Conservation (phyloP, 2,888 invertebrate species). For the Pachymerium ferrugineum region DNA sequence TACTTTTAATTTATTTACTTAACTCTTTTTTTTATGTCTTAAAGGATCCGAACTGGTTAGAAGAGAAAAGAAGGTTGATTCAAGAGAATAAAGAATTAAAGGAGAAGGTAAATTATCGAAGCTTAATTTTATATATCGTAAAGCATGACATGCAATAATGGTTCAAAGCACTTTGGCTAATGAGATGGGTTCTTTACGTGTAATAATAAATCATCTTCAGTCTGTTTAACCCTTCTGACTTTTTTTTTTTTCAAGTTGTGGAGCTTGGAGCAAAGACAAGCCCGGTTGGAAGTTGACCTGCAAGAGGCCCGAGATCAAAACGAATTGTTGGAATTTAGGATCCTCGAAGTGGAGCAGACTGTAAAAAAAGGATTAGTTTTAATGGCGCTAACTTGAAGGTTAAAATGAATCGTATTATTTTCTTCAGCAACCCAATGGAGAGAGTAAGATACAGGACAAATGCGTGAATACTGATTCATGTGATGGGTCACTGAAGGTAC, state of each 20-base stretch:
- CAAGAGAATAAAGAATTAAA: neutral
- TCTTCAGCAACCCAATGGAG: neutral
- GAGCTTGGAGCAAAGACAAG: conserved; percentile 29
- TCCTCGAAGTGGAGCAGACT: conserved; percentile 61
- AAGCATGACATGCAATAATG: conserved; percentile 13
- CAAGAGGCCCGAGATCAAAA: conserved; percentile 71
- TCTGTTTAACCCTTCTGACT: conserved; percentile 3
- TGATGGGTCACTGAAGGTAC: neutral
- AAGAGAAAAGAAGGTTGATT: conserved; percentile 14
- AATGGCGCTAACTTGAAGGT: neutral
- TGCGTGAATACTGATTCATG: neutral
- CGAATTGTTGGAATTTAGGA: conserved; percentile 71
- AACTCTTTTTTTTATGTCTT: neutral
- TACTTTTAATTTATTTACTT: too few relatives aligned
- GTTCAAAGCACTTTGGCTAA: conserved; percentile 7
- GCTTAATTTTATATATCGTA: conserved; percentile 5
- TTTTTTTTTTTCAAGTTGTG: conserved; percentile 23
- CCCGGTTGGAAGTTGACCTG: conserved; percentile 58
- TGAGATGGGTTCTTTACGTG: conserved; percentile 2
- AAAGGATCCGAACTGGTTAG: conserved; percentile 1
- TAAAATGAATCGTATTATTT: neutral
- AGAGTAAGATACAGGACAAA: neutral
- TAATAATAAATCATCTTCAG: conserved; percentile 11
- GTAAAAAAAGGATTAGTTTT: neutral
- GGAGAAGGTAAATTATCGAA: conserved; percentile 11